Conservation (phyloP, 2,113 vertebrate genomes). For the Okapia johnstoni region DNA sequence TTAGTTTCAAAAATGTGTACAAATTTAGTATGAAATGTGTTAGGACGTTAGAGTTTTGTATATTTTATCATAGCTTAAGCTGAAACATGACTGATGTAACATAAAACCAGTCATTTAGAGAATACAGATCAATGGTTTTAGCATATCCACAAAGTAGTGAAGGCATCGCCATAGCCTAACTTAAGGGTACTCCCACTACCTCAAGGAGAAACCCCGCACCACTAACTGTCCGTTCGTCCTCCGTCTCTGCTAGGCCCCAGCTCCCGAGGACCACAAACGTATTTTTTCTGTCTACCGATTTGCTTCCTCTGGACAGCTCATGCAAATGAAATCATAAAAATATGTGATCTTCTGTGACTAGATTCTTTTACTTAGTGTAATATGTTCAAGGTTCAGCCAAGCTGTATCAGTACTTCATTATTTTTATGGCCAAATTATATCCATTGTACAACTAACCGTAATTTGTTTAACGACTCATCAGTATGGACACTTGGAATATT, state of each 20-base stretch:
- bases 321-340: fast-evolving
- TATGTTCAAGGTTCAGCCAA: fast-evolving
- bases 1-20: not conserved
- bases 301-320: fast-evolving
- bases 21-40: not conserved
- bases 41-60: not conserved
- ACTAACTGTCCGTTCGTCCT: fast-evolving
- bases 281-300: not conserved
- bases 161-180: fast-evolving
- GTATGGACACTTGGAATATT: fast-evolving
- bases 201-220: fast-evolving
- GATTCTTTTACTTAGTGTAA: fast-evolving
- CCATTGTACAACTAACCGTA: fast-evolving
- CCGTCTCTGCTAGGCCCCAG: fast-evolving
- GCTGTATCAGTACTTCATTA: fast-evolving
- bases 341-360: too few species aligned
- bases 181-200: not conserved
- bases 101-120: not conserved
- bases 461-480: not conserved
- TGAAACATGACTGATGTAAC: not conserved
- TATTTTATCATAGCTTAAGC: not conserved
- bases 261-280: fast-evolving
- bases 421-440: fast-evolving
- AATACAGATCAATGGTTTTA: not conserved
- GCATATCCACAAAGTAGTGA: not conserved